Evolutionary conservation across 2,888 invertebrate species (phyloP).

Genomic region (Cataglyphis altisquamis): DNA sequence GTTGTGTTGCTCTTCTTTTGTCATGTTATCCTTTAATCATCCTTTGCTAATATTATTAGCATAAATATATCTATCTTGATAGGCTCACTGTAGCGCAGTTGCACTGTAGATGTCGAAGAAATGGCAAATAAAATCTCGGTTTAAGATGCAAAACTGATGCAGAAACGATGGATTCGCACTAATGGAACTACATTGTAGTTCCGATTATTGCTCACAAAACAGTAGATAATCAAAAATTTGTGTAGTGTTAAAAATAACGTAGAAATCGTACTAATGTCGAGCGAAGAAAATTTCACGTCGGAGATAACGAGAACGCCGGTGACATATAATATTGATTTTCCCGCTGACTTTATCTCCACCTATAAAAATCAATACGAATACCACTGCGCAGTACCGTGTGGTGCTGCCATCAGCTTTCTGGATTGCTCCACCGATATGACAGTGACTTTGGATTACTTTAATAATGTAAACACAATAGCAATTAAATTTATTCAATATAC

Average conservation of each 20-base stretch:
- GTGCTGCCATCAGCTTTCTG: constrained; percentile 77
- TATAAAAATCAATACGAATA: constrained; percentile 83
- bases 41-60: background rate
- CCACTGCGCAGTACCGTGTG: constrained; percentile 39
- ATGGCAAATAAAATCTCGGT: constrained; percentile 61
- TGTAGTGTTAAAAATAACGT: constrained; percentile 36
- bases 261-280: constrained; percentile 36
- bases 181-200: constrained; percentile 66
- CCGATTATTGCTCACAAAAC: background rate
- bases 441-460: constrained; percentile 6
- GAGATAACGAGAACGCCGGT: constrained; percentile 70
- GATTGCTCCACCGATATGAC: constrained; percentile 49
- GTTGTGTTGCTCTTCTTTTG: background rate
- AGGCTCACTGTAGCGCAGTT: background rate
- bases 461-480: background rate
- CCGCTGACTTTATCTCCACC: constrained; percentile 84
- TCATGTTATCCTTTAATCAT: background rate
- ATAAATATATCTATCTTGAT: background rate
- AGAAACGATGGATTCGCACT: constrained; percentile 41
- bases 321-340: constrained; percentile 83
- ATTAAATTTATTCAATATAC: background rate
- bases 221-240: background rate
- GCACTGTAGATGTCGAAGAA: constrained; percentile 28
- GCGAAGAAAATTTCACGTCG: constrained; percentile 64
- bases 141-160: constrained; percentile 44